Evolutionary conservation across 53 echinoderm and acorn worm genomes (phyloP), one percentile per base, ranked within the genome.

Genomic region (Henricia sp.): DNA sequence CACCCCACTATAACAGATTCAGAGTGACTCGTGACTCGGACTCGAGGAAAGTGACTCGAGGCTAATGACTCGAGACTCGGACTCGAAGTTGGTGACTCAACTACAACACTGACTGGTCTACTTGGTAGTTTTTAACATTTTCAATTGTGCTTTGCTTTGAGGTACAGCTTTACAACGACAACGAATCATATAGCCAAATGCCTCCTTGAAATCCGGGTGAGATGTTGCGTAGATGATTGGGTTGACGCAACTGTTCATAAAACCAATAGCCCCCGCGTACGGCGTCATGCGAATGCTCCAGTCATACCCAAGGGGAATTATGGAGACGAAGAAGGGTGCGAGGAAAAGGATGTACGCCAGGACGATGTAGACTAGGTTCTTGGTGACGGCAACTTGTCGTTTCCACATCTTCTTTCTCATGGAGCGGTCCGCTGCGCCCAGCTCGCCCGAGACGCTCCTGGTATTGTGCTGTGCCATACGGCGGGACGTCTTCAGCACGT

Each of bases 331-430:
- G 38, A 57, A 92, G 6, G 92, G 92, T 20, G 89, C 85, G 13
- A 82, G 63, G 66, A 88, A 89, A 37, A 92, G 37, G 35, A 89
- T 42, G 58, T 84, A 92, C 8, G 89, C 88, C 42, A 84, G 65
- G 26, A 92, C 89, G 48, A 92, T 68, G 72, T 89, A 89, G 48
- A 92, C 85, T 5, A 92, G 59, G 23, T 92, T 92, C 67, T 92
- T 92, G 0, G 92, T 89, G 27, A 92, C 82, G 37, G 78, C 68
- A 0, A 89, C 29, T 51, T 89, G 89, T 26, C 86, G 72, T 36
- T 86, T 73, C 23, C 58, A 70, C 6, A 90, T 0, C 19, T 46
- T 50, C 48, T 50, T 30, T 0, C 32, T 4, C 34, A 71, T 46
- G 1, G 71, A 0, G 20, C 28, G 14, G 13, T 37, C 39, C 19